Base-by-base conservation (phyloP, 64 coral and sea anemone genomes). In the Actinia tenebrosa region DNA sequence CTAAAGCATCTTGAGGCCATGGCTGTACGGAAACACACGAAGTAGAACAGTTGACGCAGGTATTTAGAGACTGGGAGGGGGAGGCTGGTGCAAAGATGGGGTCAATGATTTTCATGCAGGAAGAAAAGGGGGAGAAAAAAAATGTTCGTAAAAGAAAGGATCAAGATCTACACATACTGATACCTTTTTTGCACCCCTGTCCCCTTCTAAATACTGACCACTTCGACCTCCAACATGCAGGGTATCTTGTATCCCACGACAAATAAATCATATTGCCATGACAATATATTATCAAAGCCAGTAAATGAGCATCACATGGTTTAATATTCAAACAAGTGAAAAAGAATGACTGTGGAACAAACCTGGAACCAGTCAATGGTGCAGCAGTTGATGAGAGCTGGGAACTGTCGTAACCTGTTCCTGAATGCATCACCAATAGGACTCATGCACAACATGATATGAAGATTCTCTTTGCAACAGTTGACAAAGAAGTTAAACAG, bases 331-430 rank as follows among this genome's bases (percentile, higher is more conserved):
- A 37, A 17, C 17, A n/a, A 23, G 22, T 22, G 64, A 68, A 23
- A 68, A 7, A 4, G 19, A 9, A 5, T n/a, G 20, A 19, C 23
- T 56, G 60, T 5, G 9, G 9, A 9, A 69, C 44, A 61, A 79
- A 93, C 91, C 91, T 98, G 96, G 83, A 98, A 98, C 96, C 96
- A 98, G 71, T 98, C 96, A 86, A 98, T 98, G 26, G 97, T 99
- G 37, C 97, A 99, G 47, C 97, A 99, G 88, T 99, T 99, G 77
- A 99, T 99, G 13, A 99, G 93, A 2, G 97, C 93, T 23, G 97
- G 97, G 23, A 99, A 99, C 86, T 99, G 97, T 19, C 97, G 88
- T 9, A 99, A 81, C 63, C 97, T 92, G 64, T 95, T 99, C 62
- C 97, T 91, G 87, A 99, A 99, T 7, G 97, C 97, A 54, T 99